Percentiles rank a stretch among this genome's conserved stretches.
Evolutionary conservation across 2,113 vertebrate species (phyloP).

Genomic region (Alethe castanea): DNA sequence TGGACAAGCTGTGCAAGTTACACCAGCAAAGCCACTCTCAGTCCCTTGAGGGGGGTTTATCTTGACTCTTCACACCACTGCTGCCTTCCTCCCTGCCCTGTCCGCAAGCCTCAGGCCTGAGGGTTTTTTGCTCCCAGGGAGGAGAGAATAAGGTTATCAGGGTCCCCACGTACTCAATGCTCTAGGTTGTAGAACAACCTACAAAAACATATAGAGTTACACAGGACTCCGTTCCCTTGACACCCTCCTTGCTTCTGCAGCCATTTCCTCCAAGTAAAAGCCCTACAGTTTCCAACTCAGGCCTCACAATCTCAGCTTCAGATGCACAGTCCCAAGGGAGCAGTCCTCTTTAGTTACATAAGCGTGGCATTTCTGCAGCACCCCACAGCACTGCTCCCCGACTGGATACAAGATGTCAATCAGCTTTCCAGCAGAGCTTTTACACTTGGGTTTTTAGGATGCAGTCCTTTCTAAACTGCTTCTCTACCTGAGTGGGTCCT

Average conservation of each 20-base stretch:
- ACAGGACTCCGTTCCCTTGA: not conserved
- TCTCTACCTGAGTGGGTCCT: not conserved
- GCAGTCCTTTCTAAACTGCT: not conserved
- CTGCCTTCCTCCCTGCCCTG: not conserved
- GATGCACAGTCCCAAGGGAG: not conserved
- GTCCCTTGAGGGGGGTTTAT: not conserved
- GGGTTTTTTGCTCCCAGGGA: not conserved
- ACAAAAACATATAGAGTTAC: not conserved
- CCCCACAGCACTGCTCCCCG: not conserved
- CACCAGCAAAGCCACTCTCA: not conserved
- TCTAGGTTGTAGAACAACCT: slow-evolving; percentile 5
- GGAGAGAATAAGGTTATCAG: not conserved
- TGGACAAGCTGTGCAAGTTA: not conserved
- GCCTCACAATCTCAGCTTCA: not conserved
- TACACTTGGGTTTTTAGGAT: not conserved
- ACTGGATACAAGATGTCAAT: not conserved
- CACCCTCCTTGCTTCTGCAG: not conserved
- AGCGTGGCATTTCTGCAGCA: not conserved
- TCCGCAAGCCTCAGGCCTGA: not conserved
- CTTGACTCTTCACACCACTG: not conserved
- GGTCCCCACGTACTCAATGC: not conserved
- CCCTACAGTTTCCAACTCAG: not conserved
- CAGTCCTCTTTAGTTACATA: not conserved
- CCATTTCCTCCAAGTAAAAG: not conserved
- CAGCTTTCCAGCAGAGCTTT: not conserved